These are phyloP conservation scores for Carposina sasakii DNA, from an alignment of 1,140 invertebrate genomes.

Conservation along the genomic window DNA sequence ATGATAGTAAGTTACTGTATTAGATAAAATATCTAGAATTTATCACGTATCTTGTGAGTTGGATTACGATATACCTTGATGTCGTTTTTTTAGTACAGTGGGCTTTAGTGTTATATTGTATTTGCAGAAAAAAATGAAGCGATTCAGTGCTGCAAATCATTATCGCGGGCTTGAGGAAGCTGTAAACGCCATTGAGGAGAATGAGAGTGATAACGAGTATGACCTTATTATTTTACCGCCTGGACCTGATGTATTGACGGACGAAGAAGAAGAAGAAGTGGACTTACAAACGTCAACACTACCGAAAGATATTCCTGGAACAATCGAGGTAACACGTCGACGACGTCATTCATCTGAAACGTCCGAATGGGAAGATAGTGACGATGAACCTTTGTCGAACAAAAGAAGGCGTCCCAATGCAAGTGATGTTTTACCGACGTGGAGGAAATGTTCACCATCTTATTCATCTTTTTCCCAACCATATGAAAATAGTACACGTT, in stretches of 20 bases:
- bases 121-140: neutral
- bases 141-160: constrained; percentile 8
- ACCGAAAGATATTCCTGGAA: constrained; percentile 28
- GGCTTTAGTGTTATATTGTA: neutral
- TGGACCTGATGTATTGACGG: constrained; percentile 27
- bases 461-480: constrained; percentile 16
- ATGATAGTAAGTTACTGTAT: neutral
- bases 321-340: constrained; percentile 30
- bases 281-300: constrained; percentile 21
- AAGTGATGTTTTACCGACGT: constrained; percentile 21
- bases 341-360: constrained; percentile 20
- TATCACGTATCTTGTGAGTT: neutral
- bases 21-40: no score
- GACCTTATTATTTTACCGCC: constrained; percentile 29
- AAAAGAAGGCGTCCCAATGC: constrained; percentile 25
- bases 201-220: constrained; percentile 31
- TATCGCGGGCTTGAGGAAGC: constrained; percentile 28
- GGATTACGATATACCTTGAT: neutral
- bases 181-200: constrained; percentile 23
- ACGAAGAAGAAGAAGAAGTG: constrained; percentile 33
- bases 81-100: neutral
- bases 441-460: constrained; percentile 27
- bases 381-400: constrained; percentile 26
- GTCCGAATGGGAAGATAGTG: constrained; percentile 25
- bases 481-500: neutral